phyloP scores from a whole-genome alignment of 2,888 invertebrate genomes.

The Epinotia ramella region DNA sequence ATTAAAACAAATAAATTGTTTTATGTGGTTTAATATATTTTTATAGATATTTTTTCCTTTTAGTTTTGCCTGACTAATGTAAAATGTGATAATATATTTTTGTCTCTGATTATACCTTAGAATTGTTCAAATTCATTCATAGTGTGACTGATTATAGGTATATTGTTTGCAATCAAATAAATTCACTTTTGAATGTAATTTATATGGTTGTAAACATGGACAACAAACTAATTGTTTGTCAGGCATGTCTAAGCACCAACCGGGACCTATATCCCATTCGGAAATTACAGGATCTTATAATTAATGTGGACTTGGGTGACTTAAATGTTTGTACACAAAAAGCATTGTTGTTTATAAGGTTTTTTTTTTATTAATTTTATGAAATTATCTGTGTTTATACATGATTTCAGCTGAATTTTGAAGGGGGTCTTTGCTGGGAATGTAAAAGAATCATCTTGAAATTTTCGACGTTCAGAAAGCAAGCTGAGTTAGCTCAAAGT shows the following conservation, averaged over 20 bases:
- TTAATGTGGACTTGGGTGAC: slow-evolving; percentile 6
- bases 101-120: not conserved
- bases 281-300: slow-evolving; percentile 7
- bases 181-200: not conserved
- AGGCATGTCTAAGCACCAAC: slow-evolving; percentile 31
- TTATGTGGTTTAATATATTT: no score
- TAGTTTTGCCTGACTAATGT: no score
- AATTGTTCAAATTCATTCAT: not conserved
- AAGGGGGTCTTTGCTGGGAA: slow-evolving; percentile 64
- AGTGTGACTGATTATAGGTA: no score
- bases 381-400: slow-evolving; percentile 1
- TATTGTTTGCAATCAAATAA: not conserved
- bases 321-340: slow-evolving; percentile 26
- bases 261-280: slow-evolving; percentile 14
- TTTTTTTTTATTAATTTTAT: no score
- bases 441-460: slow-evolving; percentile 57
- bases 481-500: slow-evolving; percentile 54
- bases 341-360: no score
- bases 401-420: slow-evolving; percentile 52
- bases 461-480: slow-evolving; percentile 56
- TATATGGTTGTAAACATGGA: slow-evolving; percentile 18
- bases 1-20: no score
- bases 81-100: not conserved
- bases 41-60: no score
- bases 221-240: slow-evolving; percentile 21